Base-by-base conservation (phyloP, 1,140 invertebrate genomes). In the Venturia canescens region DNA sequence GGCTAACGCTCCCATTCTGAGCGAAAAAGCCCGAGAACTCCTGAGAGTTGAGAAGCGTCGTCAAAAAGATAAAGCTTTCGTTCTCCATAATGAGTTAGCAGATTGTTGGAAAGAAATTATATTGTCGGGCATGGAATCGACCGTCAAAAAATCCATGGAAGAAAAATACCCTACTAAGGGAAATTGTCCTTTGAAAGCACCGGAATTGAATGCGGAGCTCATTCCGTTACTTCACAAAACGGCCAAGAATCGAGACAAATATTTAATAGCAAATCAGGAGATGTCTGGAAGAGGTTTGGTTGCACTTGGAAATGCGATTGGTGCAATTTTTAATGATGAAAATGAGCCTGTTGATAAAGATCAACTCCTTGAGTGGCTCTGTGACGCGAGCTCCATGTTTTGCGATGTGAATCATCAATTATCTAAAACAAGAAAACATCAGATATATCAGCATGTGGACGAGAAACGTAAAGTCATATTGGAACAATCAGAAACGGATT, bases 361-460 rank as follows among this genome's bases (percentile, higher is more conserved):
- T 15, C 15, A n/a, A 1, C 4, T 81, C 1, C 66, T 84, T 6
- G 63, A 79, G 11, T 53, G 74, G 23, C 38, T 85, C 0, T 80
- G 80, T 21, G 82, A 85, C 48, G 26, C 83, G 4, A 83, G 83
- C 0, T 75, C 71, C 18, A 27, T 82, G 13, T 67, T 86, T 18
- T 44, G 79, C 18, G 82, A 84, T 16, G 21, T 83, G 3, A 69
- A 63, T 71, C 60, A 23, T 21, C 79, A 83, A 70, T 66, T 83
- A 29, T 72, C 81, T 0, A 63, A 50, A 13, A 82, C 82, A 23
- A 53, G 83, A 15, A 82, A 78, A 38, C 60, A 74, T 6, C 82
- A 83, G 13, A 60, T 87, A 7, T 77, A 72, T 26, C 77, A 77
- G 48, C 57, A 70, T 74, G 57, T 82, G 18, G 23, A 82, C 70